Evolutionary conservation across 2,113 vertebrate species (phyloP), one percentile per base, ranked within the genome.

Genomic region (Thamnophis sirtalis): DNA sequence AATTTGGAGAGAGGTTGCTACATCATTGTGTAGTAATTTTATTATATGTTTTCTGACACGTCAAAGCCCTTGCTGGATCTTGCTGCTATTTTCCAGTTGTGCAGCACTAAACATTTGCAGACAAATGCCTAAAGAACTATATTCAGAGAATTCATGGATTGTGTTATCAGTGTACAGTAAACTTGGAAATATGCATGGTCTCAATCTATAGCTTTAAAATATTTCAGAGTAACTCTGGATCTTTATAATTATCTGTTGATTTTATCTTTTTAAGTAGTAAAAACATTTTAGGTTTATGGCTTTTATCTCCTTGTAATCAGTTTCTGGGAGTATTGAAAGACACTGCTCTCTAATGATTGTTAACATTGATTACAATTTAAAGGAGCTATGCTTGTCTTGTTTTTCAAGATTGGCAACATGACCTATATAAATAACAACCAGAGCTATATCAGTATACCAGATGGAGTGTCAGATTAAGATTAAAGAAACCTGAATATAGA

Each of bases 301-400:
- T 95, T 93, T 63, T 4, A 48, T 73, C 92, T 94, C 58, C 94
- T 94, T 53, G 11, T 33, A 33, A 63, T 94, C 90, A 53, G 51
- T 89, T 94, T 95, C 94, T 90, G 91, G 90, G 93, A 93, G 56
- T 95, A 89, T 92, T 88, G 92, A 87, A 93, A 95, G 95, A 90
- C 94, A 90, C 91, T 89, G 54, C 19, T 91, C 90, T 68, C 49
- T 93, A 94, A 91, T 89, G 84, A 38, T 0, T 38, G 0, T 22
- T 90, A 89, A 94, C 86, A 94, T 85, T 86, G 91, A 55, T 95
- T 92, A 93, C 28, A 22, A 86, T 50, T 94, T 94, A 88, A 54
- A 89, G 92, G 87, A 91, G 84, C 51, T 95, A 94, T 60, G 85
- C 0, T 4, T 48, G 85, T 28, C 48, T 53, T 86, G 50, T 68